phyloP scores from a whole-genome alignment of 2,888 invertebrate species.

The Romanomermis culicivorax region DNA sequence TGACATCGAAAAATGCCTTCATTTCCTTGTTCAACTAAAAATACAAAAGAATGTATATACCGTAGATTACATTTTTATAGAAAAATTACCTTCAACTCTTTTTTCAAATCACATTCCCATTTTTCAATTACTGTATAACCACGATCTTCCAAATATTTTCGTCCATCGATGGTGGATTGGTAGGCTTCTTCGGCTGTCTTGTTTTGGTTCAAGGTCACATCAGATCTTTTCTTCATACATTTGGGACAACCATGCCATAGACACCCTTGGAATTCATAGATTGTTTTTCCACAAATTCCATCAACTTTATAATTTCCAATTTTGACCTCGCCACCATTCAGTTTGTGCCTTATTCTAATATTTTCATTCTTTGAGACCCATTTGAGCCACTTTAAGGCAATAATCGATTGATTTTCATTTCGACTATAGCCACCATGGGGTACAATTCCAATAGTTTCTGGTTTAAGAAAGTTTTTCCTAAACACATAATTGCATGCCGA shows the following conservation, averaged over 20 bases:
- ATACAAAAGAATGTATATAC: constrained; percentile 11
- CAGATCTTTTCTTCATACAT: not conserved
- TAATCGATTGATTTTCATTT: constrained; percentile 7
- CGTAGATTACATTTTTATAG: not conserved
- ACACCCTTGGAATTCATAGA: constrained; percentile 17
- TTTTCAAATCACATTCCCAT: constrained; percentile 18
- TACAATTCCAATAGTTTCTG: constrained; percentile 12
- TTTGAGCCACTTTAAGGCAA: constrained; percentile 13
- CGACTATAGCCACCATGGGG: constrained; percentile 11
- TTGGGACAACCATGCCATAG: not conserved
- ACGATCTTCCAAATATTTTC: not conserved
- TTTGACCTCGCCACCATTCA: constrained; percentile 11
- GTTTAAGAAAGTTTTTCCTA: constrained; percentile 10
- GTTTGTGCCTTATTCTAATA: constrained; percentile 8
- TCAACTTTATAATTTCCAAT: constrained; percentile 13
- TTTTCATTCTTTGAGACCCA: constrained; percentile 8
- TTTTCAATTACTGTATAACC: constrained; percentile 14
- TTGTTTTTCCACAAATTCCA: constrained; percentile 9
- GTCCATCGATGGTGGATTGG: not conserved
- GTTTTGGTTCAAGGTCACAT: not conserved
- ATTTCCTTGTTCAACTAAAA: not conserved
- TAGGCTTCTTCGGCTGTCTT: not conserved
- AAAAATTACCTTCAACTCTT: too few relatives aligned
- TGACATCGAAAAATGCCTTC: not conserved
- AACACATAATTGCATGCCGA: constrained; percentile 12